These are phyloP conservation scores for Glaucidium brasilianum DNA, from an alignment of 2,113 vertebrate species.

Conservation along the genomic window DNA sequence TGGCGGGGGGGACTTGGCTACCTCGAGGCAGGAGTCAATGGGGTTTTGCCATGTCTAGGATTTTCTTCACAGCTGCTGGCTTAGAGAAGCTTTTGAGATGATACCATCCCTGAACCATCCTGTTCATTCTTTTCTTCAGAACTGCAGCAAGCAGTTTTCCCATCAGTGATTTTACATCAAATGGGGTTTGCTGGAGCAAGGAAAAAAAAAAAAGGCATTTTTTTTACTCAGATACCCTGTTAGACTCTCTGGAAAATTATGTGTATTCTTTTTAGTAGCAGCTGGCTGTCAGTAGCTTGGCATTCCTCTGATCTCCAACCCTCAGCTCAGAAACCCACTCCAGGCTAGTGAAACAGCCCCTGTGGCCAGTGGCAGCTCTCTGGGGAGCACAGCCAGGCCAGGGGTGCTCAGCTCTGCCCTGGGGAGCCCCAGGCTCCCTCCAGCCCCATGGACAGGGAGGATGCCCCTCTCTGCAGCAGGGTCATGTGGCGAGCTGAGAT, in stretches of 20 bases:
- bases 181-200: neutral
- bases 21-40: neutral
- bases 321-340: neutral
- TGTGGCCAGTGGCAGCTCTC: neutral
- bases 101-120: neutral
- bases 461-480: neutral
- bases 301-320: neutral
- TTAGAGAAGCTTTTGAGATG: neutral
- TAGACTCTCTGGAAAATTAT: fast-evolving
- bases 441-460: neutral
- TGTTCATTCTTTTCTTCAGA: neutral
- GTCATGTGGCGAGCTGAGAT: neutral
- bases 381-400: fast-evolving
- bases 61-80: neutral
- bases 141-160: neutral
- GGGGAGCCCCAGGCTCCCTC: neutral
- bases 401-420: neutral
- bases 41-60: neutral
- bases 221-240: neutral
- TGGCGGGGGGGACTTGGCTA: neutral
- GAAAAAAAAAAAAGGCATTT: too few relatives aligned
- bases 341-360: neutral
- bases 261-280: neutral
- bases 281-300: neutral
- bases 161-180: fast-evolving